Evolutionary conservation across 2,113 vertebrate species (phyloP).

Genomic region (Brienomyrus brachyistius): DNA sequence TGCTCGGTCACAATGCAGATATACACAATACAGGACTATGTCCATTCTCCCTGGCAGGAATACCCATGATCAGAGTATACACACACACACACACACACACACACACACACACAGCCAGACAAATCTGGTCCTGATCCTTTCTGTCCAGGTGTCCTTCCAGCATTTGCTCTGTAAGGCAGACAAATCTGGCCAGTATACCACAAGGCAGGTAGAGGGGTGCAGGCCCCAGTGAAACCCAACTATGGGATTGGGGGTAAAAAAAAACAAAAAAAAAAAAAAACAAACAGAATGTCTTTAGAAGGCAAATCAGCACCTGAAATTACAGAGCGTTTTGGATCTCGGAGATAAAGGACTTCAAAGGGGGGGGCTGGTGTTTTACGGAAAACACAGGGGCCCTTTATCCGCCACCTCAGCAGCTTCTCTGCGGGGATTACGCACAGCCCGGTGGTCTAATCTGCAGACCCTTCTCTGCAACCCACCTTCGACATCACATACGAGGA

Average conservation of each 20-base stretch:
- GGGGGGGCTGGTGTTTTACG: constrained; percentile 16
- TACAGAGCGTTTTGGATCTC: constrained; percentile 27
- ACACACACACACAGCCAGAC: neutral
- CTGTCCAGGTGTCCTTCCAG: neutral
- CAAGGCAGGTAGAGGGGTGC: neutral
- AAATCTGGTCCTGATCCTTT: neutral
- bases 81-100: neutral
- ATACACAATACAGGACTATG: neutral
- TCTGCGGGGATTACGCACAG: constrained; percentile 27
- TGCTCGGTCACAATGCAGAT: neutral
- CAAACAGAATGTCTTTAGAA: constrained; percentile 28
- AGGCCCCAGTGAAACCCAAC: neutral
- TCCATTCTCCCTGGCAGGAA: neutral
- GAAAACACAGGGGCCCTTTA: constrained; percentile 19
- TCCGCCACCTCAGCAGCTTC: constrained; percentile 11
- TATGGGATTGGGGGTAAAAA: neutral
- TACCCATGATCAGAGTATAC: neutral
- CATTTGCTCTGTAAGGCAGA: neutral
- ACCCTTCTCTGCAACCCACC: constrained; percentile 26
- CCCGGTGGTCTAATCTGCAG: constrained; percentile 25
- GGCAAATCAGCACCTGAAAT: constrained; percentile 38
- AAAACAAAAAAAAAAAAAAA: constrained; percentile 27
- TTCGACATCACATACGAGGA: constrained; percentile 41
- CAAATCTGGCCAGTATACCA: neutral
- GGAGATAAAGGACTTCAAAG: constrained; percentile 41